A percentile compares a stretch with the other conserved stretches of the same genome.
Evolutionary conservation across 2,797 vertebrate genomes (phyloP).

Genomic region (Octomys mimax): DNA sequence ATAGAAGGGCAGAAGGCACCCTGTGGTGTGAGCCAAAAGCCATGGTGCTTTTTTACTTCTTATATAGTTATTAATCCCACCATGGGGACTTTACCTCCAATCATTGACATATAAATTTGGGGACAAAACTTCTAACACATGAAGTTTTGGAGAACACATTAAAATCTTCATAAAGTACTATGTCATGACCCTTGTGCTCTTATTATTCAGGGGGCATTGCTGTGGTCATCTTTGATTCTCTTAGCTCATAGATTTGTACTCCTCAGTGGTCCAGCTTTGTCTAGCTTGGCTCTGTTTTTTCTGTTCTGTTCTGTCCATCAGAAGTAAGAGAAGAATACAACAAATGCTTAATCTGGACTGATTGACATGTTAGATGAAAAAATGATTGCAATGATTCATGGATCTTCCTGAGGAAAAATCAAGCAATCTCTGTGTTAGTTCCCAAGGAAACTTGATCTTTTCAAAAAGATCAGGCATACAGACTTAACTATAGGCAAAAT

Average conservation of each 20-base stretch:
- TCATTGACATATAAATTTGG: not conserved
- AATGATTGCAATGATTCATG: not conserved
- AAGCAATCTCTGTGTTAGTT: not conserved
- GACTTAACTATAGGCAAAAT: not conserved
- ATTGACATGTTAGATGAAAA: not conserved
- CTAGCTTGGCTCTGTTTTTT: not conserved
- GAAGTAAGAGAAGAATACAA: not conserved
- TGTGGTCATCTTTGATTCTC: not conserved
- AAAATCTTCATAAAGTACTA: not conserved
- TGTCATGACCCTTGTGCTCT: not conserved
- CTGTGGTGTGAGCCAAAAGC: not conserved
- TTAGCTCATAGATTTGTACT: not conserved
- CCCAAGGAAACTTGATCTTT: not conserved
- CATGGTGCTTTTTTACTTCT: not conserved
- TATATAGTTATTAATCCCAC: no score
- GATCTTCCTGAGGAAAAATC: not conserved
- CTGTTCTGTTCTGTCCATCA: not conserved
- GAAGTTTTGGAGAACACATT: not conserved
- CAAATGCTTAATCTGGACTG: not conserved
- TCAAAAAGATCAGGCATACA: constrained; percentile 5
- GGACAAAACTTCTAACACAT: not conserved
- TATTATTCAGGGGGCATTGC: not conserved
- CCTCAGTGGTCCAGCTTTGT: not conserved
- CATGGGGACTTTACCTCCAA: not conserved
- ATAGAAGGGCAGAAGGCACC: not conserved